Evolutionary conservation across 2,113 vertebrate species (phyloP).

Genomic region (Sinocyclocheilus grahami): DNA sequence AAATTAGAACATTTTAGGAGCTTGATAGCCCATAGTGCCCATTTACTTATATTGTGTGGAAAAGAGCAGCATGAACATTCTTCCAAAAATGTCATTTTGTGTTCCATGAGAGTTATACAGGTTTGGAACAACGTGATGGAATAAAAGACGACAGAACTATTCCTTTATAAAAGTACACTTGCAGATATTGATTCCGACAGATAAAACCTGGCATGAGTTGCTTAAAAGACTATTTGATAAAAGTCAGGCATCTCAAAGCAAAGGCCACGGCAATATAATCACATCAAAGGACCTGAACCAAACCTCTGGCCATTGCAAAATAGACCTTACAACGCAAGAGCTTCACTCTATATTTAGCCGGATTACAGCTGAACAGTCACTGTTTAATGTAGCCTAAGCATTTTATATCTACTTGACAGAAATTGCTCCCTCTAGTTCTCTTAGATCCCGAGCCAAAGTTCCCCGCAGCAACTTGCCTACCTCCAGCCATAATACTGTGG

Average conservation of each 20-base stretch:
- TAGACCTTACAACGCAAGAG: conserved; percentile 29
- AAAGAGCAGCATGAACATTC: background rate
- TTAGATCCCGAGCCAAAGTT: conserved; percentile 67
- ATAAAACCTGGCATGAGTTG: background rate
- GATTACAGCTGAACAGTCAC: conserved; percentile 39
- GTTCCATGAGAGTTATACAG: background rate
- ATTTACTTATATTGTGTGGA: background rate
- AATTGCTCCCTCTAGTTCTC: conserved; percentile 35
- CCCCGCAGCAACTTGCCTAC: conserved; percentile 62
- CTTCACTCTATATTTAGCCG: conserved; percentile 31
- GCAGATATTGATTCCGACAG: background rate
- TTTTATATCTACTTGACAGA: conserved; percentile 50
- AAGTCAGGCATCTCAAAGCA: background rate
- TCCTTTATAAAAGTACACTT: background rate
- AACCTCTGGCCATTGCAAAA: conserved; percentile 33
- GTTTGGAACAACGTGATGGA: background rate
- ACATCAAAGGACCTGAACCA: conserved; percentile 39
- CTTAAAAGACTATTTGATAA: background rate
- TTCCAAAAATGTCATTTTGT: background rate
- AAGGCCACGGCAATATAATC: conserved; percentile 27
- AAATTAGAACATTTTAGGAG: background rate
- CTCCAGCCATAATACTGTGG: conserved; percentile 59
- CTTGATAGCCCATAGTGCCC: background rate
- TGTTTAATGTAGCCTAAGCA: conserved; percentile 41
- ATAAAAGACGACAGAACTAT: background rate